Evolutionary conservation across 2,888 invertebrate species (phyloP).

Genomic region (Agrilus biguttatus): DNA sequence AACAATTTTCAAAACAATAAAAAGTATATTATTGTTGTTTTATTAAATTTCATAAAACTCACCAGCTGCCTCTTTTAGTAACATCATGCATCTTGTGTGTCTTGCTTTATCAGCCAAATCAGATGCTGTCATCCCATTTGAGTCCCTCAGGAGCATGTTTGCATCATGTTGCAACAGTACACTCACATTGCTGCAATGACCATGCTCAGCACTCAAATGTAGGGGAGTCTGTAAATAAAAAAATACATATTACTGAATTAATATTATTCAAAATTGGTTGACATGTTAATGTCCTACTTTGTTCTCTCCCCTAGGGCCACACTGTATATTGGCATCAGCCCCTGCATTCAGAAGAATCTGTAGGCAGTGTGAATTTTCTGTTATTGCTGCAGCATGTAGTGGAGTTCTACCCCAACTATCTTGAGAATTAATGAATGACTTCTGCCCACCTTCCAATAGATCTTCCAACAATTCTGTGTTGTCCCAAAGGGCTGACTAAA

Average conservation of each 20-base stretch:
- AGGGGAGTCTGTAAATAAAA: constrained; percentile 50
- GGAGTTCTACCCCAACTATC: constrained; percentile 65
- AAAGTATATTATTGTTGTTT: no score
- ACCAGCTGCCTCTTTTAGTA: constrained; percentile 54
- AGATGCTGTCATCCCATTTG: constrained; percentile 54
- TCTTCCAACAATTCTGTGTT: constrained; percentile 75
- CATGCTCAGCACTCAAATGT: constrained; percentile 69
- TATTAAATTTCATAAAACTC: constrained; percentile 16
- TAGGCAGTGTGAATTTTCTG: constrained; percentile 63
- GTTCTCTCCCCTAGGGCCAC: constrained; percentile 52
- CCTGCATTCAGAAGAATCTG: constrained; percentile 55
- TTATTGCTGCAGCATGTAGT: constrained; percentile 70
- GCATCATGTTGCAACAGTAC: constrained; percentile 54
- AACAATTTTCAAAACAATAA: no score
- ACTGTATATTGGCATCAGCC: constrained; percentile 52
- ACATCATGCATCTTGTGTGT: constrained; percentile 47
- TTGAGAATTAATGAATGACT: constrained; percentile 46
- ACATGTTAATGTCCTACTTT: constrained; percentile 33
- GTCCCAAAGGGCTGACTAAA: constrained; percentile 74
- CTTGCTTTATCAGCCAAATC: constrained; percentile 56
- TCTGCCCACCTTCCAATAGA: constrained; percentile 54
- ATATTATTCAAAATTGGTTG: background rate
- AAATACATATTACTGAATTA: background rate
- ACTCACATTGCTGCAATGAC: constrained; percentile 55
- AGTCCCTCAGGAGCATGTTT: constrained; percentile 45